phyloP scores from a whole-genome alignment of 2,113 vertebrate species.

The Lonchura striata region DNA sequence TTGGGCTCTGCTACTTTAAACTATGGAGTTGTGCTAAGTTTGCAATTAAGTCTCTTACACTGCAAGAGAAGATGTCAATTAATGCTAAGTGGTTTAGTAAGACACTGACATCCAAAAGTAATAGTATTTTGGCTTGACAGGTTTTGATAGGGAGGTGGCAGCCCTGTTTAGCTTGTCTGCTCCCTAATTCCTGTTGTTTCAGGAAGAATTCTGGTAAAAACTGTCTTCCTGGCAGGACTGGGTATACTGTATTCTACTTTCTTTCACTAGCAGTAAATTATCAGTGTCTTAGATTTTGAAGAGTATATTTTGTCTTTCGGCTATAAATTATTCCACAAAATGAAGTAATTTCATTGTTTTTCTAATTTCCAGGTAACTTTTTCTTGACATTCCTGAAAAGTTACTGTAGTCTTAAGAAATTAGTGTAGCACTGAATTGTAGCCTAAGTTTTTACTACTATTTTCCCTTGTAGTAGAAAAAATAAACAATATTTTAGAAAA shows the following conservation, averaged over 20 bases:
- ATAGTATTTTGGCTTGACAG: constrained; percentile 64
- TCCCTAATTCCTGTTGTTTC: constrained; percentile 54
- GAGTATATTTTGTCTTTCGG: background rate
- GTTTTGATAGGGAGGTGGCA: constrained; percentile 69
- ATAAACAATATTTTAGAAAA: background rate
- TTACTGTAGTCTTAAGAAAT: background rate
- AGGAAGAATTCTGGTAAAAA: constrained; percentile 18
- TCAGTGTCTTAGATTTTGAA: background rate
- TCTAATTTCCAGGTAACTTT: background rate
- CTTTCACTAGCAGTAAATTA: background rate
- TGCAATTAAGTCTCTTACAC: constrained; percentile 53
- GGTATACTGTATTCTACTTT: background rate
- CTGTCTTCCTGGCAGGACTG: background rate
- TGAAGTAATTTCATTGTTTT: background rate
- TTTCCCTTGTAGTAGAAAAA: background rate
- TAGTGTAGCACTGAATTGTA: background rate
- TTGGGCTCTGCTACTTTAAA: constrained; percentile 17
- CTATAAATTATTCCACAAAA: background rate
- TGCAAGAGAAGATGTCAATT: constrained; percentile 55
- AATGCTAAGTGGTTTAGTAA: constrained; percentile 58
- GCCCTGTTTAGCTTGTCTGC: constrained; percentile 64
- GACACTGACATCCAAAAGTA: constrained; percentile 60
- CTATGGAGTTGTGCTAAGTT: constrained; percentile 41
- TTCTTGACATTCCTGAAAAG: background rate
- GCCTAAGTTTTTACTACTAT: background rate